Conservation (phyloP, 2,888 invertebrate genomes). For the Dolichomitus sp. region DNA sequence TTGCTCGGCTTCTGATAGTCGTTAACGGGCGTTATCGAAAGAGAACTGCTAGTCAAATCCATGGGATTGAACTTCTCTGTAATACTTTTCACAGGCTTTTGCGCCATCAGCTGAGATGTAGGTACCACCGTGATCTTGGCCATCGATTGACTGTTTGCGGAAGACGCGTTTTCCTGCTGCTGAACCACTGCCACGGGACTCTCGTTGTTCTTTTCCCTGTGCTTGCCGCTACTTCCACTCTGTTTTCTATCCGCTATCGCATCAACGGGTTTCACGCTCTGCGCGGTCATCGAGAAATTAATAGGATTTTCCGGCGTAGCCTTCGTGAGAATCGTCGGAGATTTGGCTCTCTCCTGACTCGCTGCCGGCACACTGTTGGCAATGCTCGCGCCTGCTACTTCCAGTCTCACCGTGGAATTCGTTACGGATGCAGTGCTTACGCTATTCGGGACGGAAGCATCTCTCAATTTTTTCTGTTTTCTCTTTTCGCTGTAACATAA, state of each 20-base stretch:
- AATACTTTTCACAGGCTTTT: slow-evolving; percentile 75
- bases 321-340: slow-evolving; percentile 69
- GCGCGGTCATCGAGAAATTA: slow-evolving; percentile 55
- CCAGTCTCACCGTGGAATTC: slow-evolving; percentile 68
- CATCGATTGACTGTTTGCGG: slow-evolving; percentile 70
- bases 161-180: slow-evolving; percentile 67
- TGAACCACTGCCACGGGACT: slow-evolving; percentile 58
- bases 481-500: slow-evolving; percentile 81
- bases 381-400: slow-evolving; percentile 61
- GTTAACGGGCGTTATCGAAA: slow-evolving; percentile 83
- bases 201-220: slow-evolving; percentile 76
- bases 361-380: slow-evolving; percentile 54
- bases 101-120: slow-evolving; percentile 80
- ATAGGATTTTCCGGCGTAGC: slow-evolving; percentile 69
- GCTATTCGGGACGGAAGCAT: slow-evolving; percentile 67
- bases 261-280: slow-evolving; percentile 68
- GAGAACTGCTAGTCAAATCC: slow-evolving; percentile 80
- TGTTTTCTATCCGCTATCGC: slow-evolving; percentile 66
- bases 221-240: slow-evolving; percentile 65
- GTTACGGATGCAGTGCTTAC: slow-evolving; percentile 45
- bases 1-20: slow-evolving; percentile 80
- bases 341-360: slow-evolving; percentile 61
- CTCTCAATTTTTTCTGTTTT: slow-evolving; percentile 80
- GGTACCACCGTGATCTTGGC: slow-evolving; percentile 81
- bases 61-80: slow-evolving; percentile 81